A percentile compares a stretch with the other conserved stretches of the same genome.
Conservation (phyloP, 1,140 invertebrate genomes). For the Cryptotermes secundus region DNA sequence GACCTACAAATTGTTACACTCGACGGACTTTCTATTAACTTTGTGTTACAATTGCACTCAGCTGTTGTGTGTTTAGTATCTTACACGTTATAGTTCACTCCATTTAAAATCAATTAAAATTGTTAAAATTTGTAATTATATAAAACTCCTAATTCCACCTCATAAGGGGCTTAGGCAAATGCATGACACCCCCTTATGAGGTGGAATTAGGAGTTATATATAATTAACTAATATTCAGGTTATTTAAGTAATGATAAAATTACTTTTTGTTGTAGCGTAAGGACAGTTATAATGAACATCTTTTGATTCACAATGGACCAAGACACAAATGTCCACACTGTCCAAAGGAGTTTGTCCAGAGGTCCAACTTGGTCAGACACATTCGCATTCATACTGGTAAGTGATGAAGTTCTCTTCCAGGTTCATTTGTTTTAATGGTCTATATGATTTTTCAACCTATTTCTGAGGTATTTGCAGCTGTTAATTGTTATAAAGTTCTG, state of each 20-base stretch:
- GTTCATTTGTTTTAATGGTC: not conserved
- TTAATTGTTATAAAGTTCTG: not conserved
- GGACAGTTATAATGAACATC: conserved; percentile 56
- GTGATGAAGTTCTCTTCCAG: not conserved
- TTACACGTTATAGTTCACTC: too few species aligned
- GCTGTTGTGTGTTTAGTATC: too few species aligned
- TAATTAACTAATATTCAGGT: not conserved
- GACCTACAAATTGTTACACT: too few species aligned
- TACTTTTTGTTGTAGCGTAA: conserved; percentile 47
- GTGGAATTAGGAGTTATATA: too few species aligned
- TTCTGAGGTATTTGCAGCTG: not conserved
- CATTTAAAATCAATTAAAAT: too few species aligned
- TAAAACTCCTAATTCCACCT: too few species aligned
- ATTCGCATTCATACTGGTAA: conserved; percentile 53
- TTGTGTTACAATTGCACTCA: too few species aligned
- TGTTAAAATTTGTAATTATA: too few species aligned
- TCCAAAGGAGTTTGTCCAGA: conserved; percentile 56
- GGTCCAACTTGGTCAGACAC: conserved; percentile 57
- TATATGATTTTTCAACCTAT: not conserved
- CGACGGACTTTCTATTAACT: too few species aligned
- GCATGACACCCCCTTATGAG: too few species aligned
- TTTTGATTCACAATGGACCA: conserved; percentile 55
- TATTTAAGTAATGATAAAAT: not conserved
- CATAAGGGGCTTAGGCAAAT: too few species aligned
- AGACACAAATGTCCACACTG: conserved; percentile 57